phyloP scores from a whole-genome alignment of 2,797 vertebrate genomes.

The Gymnoscopelus braueri region DNA sequence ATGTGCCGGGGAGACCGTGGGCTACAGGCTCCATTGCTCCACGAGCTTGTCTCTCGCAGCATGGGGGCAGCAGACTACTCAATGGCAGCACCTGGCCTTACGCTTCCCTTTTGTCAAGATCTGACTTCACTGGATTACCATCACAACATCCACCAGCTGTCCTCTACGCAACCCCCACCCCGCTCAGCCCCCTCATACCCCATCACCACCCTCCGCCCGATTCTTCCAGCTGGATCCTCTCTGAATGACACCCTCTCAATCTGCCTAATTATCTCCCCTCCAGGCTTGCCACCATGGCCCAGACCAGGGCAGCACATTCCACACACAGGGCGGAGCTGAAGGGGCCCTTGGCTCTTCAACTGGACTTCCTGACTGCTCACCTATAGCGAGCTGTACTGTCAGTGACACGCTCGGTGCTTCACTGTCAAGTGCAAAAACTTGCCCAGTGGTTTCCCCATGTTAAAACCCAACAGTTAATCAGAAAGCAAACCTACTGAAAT shows the following conservation, averaged over 20 bases:
- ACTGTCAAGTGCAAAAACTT: conserved; percentile 74
- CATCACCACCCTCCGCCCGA: conserved; percentile 67
- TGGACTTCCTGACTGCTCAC: conserved; percentile 78
- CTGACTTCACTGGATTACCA: conserved; percentile 89
- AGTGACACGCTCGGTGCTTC: conserved; percentile 52
- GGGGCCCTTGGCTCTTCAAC: conserved; percentile 63
- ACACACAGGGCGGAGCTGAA: conserved; percentile 57
- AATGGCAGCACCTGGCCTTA: conserved; percentile 89
- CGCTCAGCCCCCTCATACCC: conserved; percentile 49
- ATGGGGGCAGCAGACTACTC: conserved; percentile 82
- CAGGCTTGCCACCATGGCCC: conserved; percentile 60
- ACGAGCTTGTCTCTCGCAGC: conserved; percentile 83
- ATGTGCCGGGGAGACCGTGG: conserved; percentile 68
- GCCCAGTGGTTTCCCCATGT: background rate
- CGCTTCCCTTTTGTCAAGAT: conserved; percentile 83
- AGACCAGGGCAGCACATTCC: conserved; percentile 56
- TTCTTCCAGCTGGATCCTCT: conserved; percentile 84
- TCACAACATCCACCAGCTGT: conserved; percentile 92
- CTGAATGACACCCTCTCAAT: conserved; percentile 86
- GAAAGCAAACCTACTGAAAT: too few species aligned
- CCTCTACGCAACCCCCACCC: conserved; percentile 68
- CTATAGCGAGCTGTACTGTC: conserved; percentile 53
- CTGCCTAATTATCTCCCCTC: conserved; percentile 86
- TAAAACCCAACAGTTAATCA: background rate
- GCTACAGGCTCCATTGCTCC: conserved; percentile 78